These are phyloP conservation scores for Cacoxenus indagator DNA, from an alignment of 2,888 invertebrate genomes.

Conservation along the genomic window DNA sequence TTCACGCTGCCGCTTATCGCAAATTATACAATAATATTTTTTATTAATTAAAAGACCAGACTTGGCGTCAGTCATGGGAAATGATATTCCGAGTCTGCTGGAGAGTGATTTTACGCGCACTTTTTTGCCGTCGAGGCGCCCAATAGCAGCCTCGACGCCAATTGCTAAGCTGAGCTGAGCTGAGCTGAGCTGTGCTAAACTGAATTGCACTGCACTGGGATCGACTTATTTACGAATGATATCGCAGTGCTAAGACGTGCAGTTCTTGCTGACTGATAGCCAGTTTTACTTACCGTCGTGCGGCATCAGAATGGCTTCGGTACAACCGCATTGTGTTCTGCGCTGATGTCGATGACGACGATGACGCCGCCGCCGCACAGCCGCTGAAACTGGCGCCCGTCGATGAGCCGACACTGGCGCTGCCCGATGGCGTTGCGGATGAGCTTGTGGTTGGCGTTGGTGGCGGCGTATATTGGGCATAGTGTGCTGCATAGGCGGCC, in stretches of 20 bases:
- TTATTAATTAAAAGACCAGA: conserved; percentile 27
- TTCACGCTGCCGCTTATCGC: conserved; percentile 11
- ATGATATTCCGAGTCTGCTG: conserved; percentile 24
- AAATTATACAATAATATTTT: not conserved
- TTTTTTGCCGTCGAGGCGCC: too few species aligned
- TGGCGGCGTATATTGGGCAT: conserved; percentile 63
- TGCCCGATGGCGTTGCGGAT: conserved; percentile 40
- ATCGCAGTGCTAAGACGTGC: too few species aligned
- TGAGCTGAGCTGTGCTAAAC: not conserved
- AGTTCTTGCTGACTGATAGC: too few species aligned
- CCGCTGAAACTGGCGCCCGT: conserved; percentile 10
- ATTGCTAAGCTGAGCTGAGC: conserved; percentile 14
- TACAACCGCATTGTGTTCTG: conserved; percentile 55
- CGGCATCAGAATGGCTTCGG: conserved; percentile 66
- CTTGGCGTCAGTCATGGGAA: conserved; percentile 34
- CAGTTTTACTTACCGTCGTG: conserved; percentile 67
- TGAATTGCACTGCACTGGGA: not conserved
- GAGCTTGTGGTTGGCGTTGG: conserved; percentile 65
- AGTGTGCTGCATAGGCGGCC: conserved; percentile 49
- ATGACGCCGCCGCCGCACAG: not conserved
- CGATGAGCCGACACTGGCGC: not conserved
- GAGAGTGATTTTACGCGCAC: not conserved
- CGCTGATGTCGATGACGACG: conserved; percentile 26
- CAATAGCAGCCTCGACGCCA: too few species aligned
- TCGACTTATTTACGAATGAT: too few species aligned